These are phyloP conservation scores for Enteromius argenteus DNA, from an alignment of 2,797 vertebrate genomes.

Conservation along the genomic window DNA sequence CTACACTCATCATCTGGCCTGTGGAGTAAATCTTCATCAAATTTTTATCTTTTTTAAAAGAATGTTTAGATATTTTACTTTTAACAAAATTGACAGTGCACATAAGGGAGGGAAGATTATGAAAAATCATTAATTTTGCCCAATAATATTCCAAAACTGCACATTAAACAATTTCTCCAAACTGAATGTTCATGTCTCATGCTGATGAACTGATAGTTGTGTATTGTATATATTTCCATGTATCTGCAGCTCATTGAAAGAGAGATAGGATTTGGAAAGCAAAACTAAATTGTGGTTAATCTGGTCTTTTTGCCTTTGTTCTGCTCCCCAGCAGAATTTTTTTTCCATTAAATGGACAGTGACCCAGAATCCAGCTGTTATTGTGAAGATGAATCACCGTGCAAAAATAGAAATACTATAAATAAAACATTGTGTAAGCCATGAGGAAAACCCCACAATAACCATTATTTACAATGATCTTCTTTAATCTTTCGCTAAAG, in stretches of 20 bases:
- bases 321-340: slow-evolving; percentile 3
- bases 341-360: slow-evolving; percentile 37
- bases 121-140: neutral
- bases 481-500: slow-evolving; percentile 24
- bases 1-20: neutral
- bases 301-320: slow-evolving; percentile 2
- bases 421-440: slow-evolving; percentile 35
- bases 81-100: neutral
- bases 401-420: slow-evolving; percentile 26
- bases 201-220: neutral
- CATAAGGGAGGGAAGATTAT: neutral
- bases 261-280: neutral
- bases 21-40: neutral
- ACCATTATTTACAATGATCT: slow-evolving; percentile 23
- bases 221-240: neutral
- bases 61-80: neutral
- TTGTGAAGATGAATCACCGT: slow-evolving; percentile 24
- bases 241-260: neutral
- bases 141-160: neutral
- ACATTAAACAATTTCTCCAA: neutral
- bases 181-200: neutral
- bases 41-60: neutral
- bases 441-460: slow-evolving; percentile 12
- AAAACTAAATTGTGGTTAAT: neutral
- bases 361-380: slow-evolving; percentile 40